Conservation (phyloP, 92 coral and sea anemone genomes). For the Palythoa heliodiscus region DNA sequence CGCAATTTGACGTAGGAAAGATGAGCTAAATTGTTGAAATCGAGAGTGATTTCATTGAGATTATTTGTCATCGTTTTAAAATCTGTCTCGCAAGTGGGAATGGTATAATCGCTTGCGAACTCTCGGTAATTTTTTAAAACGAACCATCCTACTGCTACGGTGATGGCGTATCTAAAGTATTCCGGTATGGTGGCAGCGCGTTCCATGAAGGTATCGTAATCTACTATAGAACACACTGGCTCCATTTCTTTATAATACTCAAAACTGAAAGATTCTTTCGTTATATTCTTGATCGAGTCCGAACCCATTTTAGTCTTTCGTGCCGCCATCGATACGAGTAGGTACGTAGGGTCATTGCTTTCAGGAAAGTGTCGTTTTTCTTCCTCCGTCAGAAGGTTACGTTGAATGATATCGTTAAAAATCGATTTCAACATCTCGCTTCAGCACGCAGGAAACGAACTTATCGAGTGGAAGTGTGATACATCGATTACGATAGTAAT, state of each 20-base stretch:
- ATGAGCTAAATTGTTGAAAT: not conserved
- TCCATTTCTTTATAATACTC: not conserved
- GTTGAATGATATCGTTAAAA: not conserved
- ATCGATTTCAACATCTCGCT: not conserved
- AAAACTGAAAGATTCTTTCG: not conserved
- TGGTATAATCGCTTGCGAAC: not conserved
- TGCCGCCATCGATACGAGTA: not conserved
- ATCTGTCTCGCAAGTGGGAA: not conserved
- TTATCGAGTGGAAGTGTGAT: not conserved
- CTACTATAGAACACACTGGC: not conserved
- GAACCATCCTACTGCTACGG: not conserved
- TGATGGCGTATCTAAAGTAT: not conserved
- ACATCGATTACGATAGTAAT: not conserved
- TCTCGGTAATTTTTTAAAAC: not conserved
- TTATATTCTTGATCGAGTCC: too few species aligned
- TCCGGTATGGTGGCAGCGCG: not conserved
- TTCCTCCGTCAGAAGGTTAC: not conserved
- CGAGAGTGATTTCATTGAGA: not conserved
- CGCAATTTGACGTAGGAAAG: not conserved
- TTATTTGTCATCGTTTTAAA: not conserved
- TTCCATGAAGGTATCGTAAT: not conserved
- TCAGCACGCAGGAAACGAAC: too few species aligned
- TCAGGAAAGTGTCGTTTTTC: not conserved
- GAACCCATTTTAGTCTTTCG: not conserved
- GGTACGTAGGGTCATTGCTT: not conserved